phyloP scores from a whole-genome alignment of 2,113 vertebrate genomes.

The Calonectris borealis region DNA sequence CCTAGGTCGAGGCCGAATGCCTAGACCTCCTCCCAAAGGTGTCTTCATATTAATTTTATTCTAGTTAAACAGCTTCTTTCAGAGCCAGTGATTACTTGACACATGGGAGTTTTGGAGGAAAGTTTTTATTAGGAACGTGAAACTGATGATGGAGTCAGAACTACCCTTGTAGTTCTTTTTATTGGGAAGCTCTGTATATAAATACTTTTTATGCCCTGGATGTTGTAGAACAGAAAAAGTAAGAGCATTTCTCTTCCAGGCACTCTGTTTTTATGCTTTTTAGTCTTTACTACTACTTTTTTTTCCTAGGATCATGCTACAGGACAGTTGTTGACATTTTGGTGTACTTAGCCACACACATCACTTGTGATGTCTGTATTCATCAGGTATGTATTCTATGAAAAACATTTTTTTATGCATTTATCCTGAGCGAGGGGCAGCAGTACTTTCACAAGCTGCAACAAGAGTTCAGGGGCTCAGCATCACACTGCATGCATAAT shows the following conservation, averaged over 20 bases:
- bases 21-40: not conserved
- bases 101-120: not conserved
- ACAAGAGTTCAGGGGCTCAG: not conserved
- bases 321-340: too few relatives aligned
- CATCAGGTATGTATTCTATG: not conserved
- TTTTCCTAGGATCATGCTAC: not conserved
- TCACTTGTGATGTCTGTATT: not conserved
- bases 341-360: not conserved
- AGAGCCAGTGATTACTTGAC: not conserved
- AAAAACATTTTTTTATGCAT: not conserved
- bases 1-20: not conserved
- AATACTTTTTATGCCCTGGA: not conserved
- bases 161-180: not conserved
- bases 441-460: not conserved
- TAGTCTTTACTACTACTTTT: not conserved
- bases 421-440: not conserved
- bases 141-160: not conserved
- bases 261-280: fast-evolving
- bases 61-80: not conserved
- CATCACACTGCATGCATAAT: too few relatives aligned
- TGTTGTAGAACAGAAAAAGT: not conserved
- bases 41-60: not conserved
- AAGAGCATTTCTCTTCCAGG: not conserved
- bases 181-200: not conserved
- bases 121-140: not conserved